Evolutionary conservation across 2,888 invertebrate species (phyloP).

Genomic region (Ophion slaviceki): DNA sequence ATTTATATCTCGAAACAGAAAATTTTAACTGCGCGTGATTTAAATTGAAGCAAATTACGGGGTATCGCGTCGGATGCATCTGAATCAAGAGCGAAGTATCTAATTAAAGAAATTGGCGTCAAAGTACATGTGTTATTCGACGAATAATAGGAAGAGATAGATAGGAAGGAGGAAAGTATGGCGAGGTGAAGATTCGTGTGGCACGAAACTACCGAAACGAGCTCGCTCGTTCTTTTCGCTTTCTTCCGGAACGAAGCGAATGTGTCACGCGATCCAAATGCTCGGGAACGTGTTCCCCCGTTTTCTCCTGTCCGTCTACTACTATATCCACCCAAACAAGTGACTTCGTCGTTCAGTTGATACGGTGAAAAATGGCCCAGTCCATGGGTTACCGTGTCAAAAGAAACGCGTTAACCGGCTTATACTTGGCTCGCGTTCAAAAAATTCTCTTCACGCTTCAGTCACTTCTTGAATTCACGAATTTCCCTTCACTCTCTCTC

Average conservation of each 20-base stretch:
- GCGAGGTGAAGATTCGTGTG: constrained; percentile 39
- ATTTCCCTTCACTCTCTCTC: constrained; percentile 49
- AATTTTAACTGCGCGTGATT: too few species aligned
- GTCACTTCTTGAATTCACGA: constrained; percentile 11
- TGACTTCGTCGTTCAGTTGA: constrained; percentile 37
- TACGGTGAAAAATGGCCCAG: constrained; percentile 17
- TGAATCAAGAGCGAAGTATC: neutral
- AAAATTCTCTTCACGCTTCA: constrained; percentile 55
- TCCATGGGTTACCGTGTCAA: constrained; percentile 48
- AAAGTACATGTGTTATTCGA: constrained; percentile 11
- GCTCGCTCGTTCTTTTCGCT: constrained; percentile 38
- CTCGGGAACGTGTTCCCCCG: constrained; percentile 1
- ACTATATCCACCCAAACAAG: constrained; percentile 14
- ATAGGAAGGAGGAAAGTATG: neutral
- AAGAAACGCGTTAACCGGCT: constrained; percentile 38
- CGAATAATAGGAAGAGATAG: constrained; percentile 18
- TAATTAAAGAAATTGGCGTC: constrained; percentile 32
- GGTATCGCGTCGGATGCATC: neutral
- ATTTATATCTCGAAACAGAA: too few species aligned
- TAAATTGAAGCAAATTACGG: too few species aligned
- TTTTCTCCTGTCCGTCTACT: constrained; percentile 3
- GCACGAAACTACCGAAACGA: constrained; percentile 54
- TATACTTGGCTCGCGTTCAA: constrained; percentile 37
- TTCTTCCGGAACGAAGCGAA: constrained; percentile 51
- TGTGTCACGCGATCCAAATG: constrained; percentile 49